Base-by-base conservation (phyloP, 2,888 invertebrate species). In the Leptothorax acervorum region DNA sequence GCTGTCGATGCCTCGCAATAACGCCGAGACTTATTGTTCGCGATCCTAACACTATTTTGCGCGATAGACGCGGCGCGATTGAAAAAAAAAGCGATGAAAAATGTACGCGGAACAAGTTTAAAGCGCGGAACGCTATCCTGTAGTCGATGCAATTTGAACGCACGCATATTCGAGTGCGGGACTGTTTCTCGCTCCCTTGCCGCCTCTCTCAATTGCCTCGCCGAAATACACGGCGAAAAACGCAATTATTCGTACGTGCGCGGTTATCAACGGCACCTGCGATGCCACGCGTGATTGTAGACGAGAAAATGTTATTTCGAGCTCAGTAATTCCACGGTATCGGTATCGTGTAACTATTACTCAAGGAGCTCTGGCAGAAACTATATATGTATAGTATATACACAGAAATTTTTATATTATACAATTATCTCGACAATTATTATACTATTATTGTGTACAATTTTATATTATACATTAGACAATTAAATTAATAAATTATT, bases 31-130 rank as follows among this genome's bases (percentile, higher is more conserved):
- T 81, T 81, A 81, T 81, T 81, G 79, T 81, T 71, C 60, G 79
- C 71, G 79, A 81, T 81, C 60, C 79, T 81, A 81, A 81, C 60
- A 71, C 60, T 81, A 48, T 81, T 81, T 81, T 60, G 60, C 39
- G 73, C 79, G 79, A 81, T 71, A 71, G 79, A 81, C 71, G 35
- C 11, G 79, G 35, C 57, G 57, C 79, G 73, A 81, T 81, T 81
- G 71, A 81, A 79, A 79, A 68, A 81, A 81, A 81, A 35, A 81
- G 48, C 60, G 79, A 81, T 81, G 79, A 81, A 81, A 81, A 81
- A 81, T 81, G 79, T 81, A 81, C 71, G 73, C 39, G 79, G 71
- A 81, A 81, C 79, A 81, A 81, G 79, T 81, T 81, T 81, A 81
- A 81, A 81, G 51, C 73, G 79, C 39, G 73, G 28, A 81, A 62